These are phyloP conservation scores for Cataglyphis hispanica DNA, from an alignment of 1,140 invertebrate species.

Conservation along the genomic window DNA sequence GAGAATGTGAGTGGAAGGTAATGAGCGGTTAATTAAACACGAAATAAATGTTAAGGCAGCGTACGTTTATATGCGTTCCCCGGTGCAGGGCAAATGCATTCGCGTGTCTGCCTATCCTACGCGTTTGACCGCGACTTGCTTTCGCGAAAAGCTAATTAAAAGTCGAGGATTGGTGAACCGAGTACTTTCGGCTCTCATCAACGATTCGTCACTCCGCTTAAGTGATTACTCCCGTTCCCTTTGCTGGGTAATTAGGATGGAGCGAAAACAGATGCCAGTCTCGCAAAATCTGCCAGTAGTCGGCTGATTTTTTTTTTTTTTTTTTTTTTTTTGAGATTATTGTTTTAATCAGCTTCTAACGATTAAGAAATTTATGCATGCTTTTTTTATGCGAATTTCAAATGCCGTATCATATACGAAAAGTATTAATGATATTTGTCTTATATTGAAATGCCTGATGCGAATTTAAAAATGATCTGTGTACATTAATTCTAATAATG, in stretches of 20 bases:
- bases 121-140: slow-evolving; percentile 40
- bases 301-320: background rate
- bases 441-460: background rate
- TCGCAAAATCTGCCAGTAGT: slow-evolving; percentile 32
- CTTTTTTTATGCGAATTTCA: background rate
- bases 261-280: background rate
- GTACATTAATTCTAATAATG: background rate
- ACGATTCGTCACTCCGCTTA: slow-evolving; percentile 78
- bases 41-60: slow-evolving; percentile 77
- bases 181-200: slow-evolving; percentile 75
- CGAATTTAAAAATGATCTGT: background rate
- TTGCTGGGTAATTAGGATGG: slow-evolving; percentile 52
- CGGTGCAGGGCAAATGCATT: slow-evolving; percentile 49
- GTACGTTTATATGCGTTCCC: slow-evolving; percentile 48
- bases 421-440: background rate
- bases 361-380: background rate
- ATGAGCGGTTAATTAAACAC: slow-evolving; percentile 79
- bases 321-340: background rate
- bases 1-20: slow-evolving; percentile 65
- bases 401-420: background rate
- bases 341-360: background rate
- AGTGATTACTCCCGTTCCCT: slow-evolving; percentile 42
- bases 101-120: slow-evolving; percentile 57
- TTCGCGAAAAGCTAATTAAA: slow-evolving; percentile 73
- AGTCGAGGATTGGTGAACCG: slow-evolving; percentile 53